Base-by-base conservation (phyloP, 2,888 invertebrate genomes). In the Alcis repandata region DNA sequence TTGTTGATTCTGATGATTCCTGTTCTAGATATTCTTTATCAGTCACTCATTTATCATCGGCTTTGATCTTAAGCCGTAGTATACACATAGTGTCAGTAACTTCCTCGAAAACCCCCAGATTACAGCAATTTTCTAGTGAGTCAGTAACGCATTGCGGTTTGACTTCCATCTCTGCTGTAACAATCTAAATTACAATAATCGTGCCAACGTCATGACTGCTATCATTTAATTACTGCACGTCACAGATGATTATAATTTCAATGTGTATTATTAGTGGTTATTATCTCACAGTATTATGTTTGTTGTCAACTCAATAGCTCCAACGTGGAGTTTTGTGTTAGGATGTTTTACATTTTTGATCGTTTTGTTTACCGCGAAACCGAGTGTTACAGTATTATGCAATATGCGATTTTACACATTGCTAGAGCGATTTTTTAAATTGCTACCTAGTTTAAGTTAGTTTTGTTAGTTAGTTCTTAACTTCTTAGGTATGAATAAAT, bases 181-280 rank as follows among this genome's bases (percentile, higher is more conserved):
- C 20, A 27, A 53, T 54, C 49, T 67, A 46, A 56, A 65, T 52
- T 51, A 49, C 62, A 56, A 45, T 60, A 59, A 64, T 59, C 41
- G 17, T 33, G 22, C 27, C 48, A 15, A 54, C 61, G 61, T 67
- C 66, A 66, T 33, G 19, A 19, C 15, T 20, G 22, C 19, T 61
- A 62, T 67, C 66, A 17, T 52, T 62, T 62, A 62, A 67, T 67
- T 67, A 67, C 43, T 7, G 11, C 17, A 40, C 64, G 68, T 64
- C 68, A 64, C 54, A 64, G 64, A 59, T 46, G 58, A 61, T 36
- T 48, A 48, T 51, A 52, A 32, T 46, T 63, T 32, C 40, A 63
- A 19, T 32, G 48, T 59, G 40, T 59, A 41, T 61, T 11, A 46
- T 63, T 59, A 51, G 19, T 54, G 13, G 13, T 20, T 51, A 51